Evolutionary conservation across 2,797 vertebrate genomes (phyloP).

Genomic region (Pseudomugil gertrudae): DNA sequence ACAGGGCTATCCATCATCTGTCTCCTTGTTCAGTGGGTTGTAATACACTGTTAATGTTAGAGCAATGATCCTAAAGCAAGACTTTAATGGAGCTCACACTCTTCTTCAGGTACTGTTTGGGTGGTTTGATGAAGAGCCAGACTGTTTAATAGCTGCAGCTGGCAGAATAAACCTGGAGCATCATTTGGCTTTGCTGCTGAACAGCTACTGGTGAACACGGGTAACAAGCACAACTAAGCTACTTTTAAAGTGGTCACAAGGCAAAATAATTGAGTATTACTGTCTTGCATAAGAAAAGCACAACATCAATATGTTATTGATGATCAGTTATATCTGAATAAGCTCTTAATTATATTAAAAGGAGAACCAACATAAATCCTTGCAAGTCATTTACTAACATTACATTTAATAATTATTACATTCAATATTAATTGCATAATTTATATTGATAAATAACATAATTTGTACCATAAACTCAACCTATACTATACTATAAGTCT

Average conservation of each 20-base stretch:
- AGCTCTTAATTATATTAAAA: no score
- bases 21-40: conserved; percentile 54
- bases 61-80: conserved; percentile 30
- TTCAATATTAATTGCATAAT: no score
- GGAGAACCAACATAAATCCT: no score
- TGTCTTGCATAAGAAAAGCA: background rate
- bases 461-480: background rate
- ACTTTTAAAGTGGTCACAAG: background rate
- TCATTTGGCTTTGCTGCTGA: background rate
- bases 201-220: background rate
- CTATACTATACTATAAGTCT: background rate
- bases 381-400: no score
- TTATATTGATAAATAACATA: background rate
- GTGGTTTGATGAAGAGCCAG: background rate
- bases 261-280: background rate
- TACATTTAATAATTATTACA: no score
- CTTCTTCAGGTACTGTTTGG: conserved; percentile 18
- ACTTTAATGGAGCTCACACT: conserved; percentile 42
- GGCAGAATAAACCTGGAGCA: background rate
- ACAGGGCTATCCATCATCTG: conserved; percentile 63
- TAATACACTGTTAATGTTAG: conserved; percentile 56
- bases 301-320: no score
- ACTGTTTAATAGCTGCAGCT: background rate
- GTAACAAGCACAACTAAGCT: background rate
- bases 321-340: no score